Percentiles rank a stretch among this genome's conserved stretches.
These are phyloP conservation scores for Cryptomyrus ogoouensis DNA, from an alignment of 2,113 vertebrate species.

Conservation along the genomic window DNA sequence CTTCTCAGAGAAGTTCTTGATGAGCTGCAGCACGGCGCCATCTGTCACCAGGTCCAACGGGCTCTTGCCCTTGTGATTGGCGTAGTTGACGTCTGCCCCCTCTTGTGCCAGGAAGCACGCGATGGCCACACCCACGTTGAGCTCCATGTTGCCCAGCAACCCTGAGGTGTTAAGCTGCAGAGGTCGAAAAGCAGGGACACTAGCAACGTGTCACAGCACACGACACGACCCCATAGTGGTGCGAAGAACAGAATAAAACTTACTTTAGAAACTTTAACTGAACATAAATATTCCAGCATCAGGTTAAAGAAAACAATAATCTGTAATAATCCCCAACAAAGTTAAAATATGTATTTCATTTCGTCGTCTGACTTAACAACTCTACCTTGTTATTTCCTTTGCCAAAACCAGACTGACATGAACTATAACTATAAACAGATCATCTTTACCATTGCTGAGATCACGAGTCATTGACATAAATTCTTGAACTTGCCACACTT, in stretches of 20 bases:
- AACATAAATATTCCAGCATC: not conserved
- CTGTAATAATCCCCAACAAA: not conserved
- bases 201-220: not conserved
- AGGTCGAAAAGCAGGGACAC: not conserved
- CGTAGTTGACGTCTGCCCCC: conserved; percentile 83
- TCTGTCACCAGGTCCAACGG: conserved; percentile 81
- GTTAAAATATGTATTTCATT: not conserved
- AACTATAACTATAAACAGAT: not conserved
- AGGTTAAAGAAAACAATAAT: not conserved
- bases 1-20: conserved; percentile 87
- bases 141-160: conserved; percentile 71
- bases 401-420: not conserved
- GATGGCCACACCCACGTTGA: conserved; percentile 76
- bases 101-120: conserved; percentile 88
- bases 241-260: not conserved
- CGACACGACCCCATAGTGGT: not conserved
- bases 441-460: not conserved
- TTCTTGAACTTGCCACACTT: not conserved
- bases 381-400: not conserved
- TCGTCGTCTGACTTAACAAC: not conserved
- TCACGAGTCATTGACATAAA: not conserved
- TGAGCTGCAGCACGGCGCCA: conserved; percentile 65
- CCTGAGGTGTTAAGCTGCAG: conserved; percentile 77
- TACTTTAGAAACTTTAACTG: not conserved
- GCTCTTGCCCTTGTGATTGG: conserved; percentile 89